Conservation (phyloP, 2,797 vertebrate species). For the Thripadectes ignobilis region DNA sequence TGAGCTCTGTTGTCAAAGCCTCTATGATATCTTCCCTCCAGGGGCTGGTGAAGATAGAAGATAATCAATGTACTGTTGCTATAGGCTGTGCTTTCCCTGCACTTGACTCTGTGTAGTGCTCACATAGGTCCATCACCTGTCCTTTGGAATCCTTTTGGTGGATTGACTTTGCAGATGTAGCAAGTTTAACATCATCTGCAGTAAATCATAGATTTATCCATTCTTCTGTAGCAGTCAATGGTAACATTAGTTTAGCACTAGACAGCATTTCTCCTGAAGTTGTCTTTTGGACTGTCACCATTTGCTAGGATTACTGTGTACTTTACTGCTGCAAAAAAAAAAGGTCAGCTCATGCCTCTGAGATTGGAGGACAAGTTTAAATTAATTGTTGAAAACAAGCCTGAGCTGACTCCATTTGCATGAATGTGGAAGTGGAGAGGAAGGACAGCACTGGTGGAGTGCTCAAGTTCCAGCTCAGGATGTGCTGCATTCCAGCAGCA, state of each 20-base stretch:
- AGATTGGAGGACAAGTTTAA: neutral
- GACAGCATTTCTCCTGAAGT: neutral
- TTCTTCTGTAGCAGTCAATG: neutral
- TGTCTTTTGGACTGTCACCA: neutral
- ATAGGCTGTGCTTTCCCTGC: neutral
- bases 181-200: neutral
- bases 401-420: neutral
- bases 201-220: neutral
- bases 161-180: neutral
- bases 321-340: neutral
- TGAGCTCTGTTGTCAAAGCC: neutral
- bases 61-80: neutral
- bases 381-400: neutral
- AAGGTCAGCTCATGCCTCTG: neutral
- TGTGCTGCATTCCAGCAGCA: neutral
- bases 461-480: neutral
- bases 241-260: neutral
- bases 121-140: neutral
- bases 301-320: neutral
- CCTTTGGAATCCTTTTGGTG: neutral
- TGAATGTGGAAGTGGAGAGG: neutral
- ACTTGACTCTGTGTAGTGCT: neutral
- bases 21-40: neutral
- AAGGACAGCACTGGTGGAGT: neutral
- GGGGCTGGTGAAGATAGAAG: neutral